Evolutionary conservation across 2,113 vertebrate genomes (phyloP).

Genomic region (Pangasianodon gigas): DNA sequence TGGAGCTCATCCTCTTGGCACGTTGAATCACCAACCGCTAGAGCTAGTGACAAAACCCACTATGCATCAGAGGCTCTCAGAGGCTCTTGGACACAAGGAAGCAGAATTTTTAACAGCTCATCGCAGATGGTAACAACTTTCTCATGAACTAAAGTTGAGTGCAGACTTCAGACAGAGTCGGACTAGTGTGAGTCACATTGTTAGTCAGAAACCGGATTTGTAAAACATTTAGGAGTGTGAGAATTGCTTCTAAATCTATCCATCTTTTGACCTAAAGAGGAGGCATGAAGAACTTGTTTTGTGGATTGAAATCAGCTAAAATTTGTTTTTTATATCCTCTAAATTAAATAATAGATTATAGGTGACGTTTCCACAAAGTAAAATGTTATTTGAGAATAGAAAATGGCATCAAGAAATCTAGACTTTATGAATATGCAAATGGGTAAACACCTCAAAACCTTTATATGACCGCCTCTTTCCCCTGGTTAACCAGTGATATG

Average conservation of each 20-base stretch:
- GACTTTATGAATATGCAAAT: neutral
- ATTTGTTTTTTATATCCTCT: neutral
- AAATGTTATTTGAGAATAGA: neutral
- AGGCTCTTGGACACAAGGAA: slow-evolving; percentile 49
- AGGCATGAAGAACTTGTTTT: neutral
- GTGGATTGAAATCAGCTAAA: neutral
- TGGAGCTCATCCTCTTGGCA: slow-evolving; percentile 56
- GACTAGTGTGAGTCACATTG: slow-evolving; percentile 48
- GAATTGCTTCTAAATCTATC: slow-evolving; percentile 3
- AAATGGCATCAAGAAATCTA: neutral
- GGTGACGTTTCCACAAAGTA: neutral
- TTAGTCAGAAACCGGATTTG: slow-evolving; percentile 39
- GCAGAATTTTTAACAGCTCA: slow-evolving; percentile 51
- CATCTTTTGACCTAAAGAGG: neutral
- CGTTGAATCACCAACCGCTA: slow-evolving; percentile 47
- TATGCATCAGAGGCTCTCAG: slow-evolving; percentile 53
- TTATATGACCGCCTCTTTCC: neutral
- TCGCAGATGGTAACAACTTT: slow-evolving; percentile 57
- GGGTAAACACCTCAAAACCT: neutral
- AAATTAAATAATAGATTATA: neutral
- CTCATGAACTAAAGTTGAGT: slow-evolving; percentile 52
- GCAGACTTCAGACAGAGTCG: slow-evolving; percentile 44
- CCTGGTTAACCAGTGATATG: neutral
- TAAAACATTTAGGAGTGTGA: slow-evolving; percentile 8
- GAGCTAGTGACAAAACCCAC: slow-evolving; percentile 48